Evolutionary conservation across 2,888 invertebrate species (phyloP), one percentile per base, ranked within the genome.

Genomic region (Merodon equestris): DNA sequence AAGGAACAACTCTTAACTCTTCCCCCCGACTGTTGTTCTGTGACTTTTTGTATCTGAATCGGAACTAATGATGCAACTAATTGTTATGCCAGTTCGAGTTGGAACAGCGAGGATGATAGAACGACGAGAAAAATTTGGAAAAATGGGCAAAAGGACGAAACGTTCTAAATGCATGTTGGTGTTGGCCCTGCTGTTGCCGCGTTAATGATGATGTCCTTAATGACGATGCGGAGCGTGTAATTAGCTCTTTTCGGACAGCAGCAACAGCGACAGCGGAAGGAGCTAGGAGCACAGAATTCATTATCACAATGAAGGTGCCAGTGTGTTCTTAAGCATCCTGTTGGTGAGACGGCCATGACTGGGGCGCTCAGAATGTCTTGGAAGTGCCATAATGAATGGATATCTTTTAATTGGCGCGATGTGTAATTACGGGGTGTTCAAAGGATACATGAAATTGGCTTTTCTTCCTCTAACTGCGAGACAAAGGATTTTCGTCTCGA

Each of bases 21-120:
- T 48, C 73, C 19, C 57, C 38, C 10, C 27, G 57, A 17, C 27
- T 36, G 34, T 67, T 47, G 42, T 67, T 67, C 48, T 60, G 64
- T 58, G 74, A 70, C 70, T 70, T 74, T 71, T 74, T 75, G 75
- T 81, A 70, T 70, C 70, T 81, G 74, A 75, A 75, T 67, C 68
- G 70, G 66, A 71, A 70, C 81, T 81, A 81, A 81, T 81, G 81
- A 81, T 81, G 81, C 81, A 81, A 75, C 75, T 81, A 81, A 81
- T 81, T 81, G 81, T 81, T 81, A 81, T 75, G 64, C 74, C 70
- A 79, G 60, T 54, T 70, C 61, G 64, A 51, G 72, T 66, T 71
- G 68, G 58, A 58, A 68, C 5, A 36, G 36, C 10, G 42, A 36
- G 67, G 38, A 17, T 51, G 42, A 13, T 9, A 19, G 17, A 58